Percentiles rank a stretch among this genome's conserved stretches.
Evolutionary conservation across 2,113 vertebrate genomes (phyloP).

Genomic region (Dascyllus trimaculatus): DNA sequence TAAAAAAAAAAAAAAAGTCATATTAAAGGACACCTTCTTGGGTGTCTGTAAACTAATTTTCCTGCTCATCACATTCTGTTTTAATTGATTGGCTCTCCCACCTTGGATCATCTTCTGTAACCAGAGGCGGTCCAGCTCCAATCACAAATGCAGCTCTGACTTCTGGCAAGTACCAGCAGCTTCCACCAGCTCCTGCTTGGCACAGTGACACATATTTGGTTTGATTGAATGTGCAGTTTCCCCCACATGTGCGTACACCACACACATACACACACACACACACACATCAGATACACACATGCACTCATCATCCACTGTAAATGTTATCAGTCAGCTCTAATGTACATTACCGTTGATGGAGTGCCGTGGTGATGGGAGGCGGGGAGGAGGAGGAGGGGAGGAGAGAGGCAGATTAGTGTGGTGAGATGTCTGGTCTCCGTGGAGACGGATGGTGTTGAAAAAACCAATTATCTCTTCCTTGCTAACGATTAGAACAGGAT

Average conservation of each 20-base stretch:
- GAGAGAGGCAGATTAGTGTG: constrained; percentile 61
- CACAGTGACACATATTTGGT: constrained; percentile 56
- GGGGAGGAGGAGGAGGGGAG: constrained; percentile 41
- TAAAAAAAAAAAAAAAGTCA: constrained; percentile 17
- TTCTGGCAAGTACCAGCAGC: constrained; percentile 25
- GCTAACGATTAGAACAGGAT: constrained; percentile 75
- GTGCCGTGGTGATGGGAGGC: constrained; percentile 51
- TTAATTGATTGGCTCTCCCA: constrained; percentile 43
- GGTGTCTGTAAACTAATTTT: constrained; percentile 29
- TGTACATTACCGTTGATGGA: constrained; percentile 72
- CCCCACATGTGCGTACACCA: background rate
- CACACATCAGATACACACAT: constrained; percentile 7
- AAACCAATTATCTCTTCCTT: constrained; percentile 78
- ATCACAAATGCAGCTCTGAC: constrained; percentile 41
- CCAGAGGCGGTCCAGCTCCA: constrained; percentile 31
- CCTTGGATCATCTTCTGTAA: constrained; percentile 21
- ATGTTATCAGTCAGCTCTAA: constrained; percentile 64
- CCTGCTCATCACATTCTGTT: constrained; percentile 26
- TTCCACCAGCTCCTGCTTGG: constrained; percentile 37
- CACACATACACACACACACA: background rate
- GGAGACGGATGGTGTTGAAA: constrained; percentile 78
- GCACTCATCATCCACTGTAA: constrained; percentile 42
- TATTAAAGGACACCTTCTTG: constrained; percentile 29
- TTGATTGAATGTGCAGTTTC: constrained; percentile 38
- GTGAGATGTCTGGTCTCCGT: constrained; percentile 79